These are phyloP conservation scores for Liodrosophila aerea DNA, from an alignment of 2,888 invertebrate genomes.

Conservation along the genomic window DNA sequence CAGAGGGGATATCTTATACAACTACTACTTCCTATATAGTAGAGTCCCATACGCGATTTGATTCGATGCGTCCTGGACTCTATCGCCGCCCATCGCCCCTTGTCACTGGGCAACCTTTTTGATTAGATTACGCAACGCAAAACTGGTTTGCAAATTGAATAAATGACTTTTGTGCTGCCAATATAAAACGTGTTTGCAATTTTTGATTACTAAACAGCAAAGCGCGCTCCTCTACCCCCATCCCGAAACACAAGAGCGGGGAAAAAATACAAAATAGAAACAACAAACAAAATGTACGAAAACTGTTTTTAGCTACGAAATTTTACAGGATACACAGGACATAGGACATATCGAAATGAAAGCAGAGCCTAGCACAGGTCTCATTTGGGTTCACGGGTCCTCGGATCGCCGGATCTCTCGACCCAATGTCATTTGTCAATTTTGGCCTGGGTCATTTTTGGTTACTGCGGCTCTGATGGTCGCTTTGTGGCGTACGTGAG, in stretches of 20 bases:
- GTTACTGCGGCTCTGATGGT: constrained; percentile 33
- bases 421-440: constrained; percentile 72
- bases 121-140: constrained; percentile 75
- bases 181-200: constrained; percentile 76
- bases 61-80: constrained; percentile 12
- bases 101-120: constrained; percentile 58
- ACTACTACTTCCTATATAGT: background rate
- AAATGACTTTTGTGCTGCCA: constrained; percentile 77
- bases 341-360: too few species aligned
- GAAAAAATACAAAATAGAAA: constrained; percentile 5
- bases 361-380: background rate
- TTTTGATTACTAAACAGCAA: constrained; percentile 66
- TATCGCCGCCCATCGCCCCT: constrained; percentile 5
- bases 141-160: constrained; percentile 77
- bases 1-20: background rate
- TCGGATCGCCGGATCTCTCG: constrained; percentile 12
- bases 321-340: constrained; percentile 9
- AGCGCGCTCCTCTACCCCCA: constrained; percentile 15
- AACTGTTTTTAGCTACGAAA: constrained; percentile 26
- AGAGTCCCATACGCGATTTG: constrained; percentile 33
- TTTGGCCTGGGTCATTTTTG: constrained; percentile 52
- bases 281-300: constrained; percentile 13
- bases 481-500: constrained; percentile 65
- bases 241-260: background rate
- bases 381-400: constrained; percentile 1